Conservation (phyloP, 53 echinoderm and acorn worm species). For the Stichopus horrens region DNA sequence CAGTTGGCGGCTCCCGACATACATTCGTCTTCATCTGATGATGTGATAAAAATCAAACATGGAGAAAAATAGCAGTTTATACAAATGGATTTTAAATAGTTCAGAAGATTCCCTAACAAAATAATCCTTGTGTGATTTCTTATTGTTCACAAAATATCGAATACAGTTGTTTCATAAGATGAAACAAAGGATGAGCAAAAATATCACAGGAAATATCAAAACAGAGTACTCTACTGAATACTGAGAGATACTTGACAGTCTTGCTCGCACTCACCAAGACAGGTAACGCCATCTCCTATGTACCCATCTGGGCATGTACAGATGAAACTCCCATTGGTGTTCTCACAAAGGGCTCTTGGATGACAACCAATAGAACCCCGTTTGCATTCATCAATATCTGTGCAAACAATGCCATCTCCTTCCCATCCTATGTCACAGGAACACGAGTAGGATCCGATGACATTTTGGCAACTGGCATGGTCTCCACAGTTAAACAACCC, state of each 20-base stretch:
- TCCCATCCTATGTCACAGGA: constrained; percentile 53
- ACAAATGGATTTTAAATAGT: no score
- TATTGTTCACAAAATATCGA: no score
- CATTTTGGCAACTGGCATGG: constrained; percentile 55
- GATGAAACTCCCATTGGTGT: constrained; percentile 57
- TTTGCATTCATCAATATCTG: constrained; percentile 49
- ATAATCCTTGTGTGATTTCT: no score
- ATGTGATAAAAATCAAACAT: background rate
- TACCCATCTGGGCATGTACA: constrained; percentile 53
- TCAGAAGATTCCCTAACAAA: no score
- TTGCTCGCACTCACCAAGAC: constrained; percentile 18
- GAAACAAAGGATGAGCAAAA: no score
- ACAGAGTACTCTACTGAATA: background rate
- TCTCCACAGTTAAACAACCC: constrained; percentile 42
- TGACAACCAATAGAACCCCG: constrained; percentile 28
- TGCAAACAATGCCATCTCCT: constrained; percentile 32
- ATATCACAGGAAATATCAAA: no score
- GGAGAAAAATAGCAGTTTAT: no score
- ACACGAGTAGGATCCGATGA: constrained; percentile 44
- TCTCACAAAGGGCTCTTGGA: constrained; percentile 49
- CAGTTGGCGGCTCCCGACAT: background rate
- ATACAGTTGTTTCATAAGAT: no score
- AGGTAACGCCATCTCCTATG: constrained; percentile 18
- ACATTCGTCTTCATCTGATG: constrained; percentile 15
- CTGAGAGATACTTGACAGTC: background rate